These are phyloP conservation scores for Pygathrix nemaeus DNA, from an alignment of 2,113 vertebrate species.

Conservation along the genomic window DNA sequence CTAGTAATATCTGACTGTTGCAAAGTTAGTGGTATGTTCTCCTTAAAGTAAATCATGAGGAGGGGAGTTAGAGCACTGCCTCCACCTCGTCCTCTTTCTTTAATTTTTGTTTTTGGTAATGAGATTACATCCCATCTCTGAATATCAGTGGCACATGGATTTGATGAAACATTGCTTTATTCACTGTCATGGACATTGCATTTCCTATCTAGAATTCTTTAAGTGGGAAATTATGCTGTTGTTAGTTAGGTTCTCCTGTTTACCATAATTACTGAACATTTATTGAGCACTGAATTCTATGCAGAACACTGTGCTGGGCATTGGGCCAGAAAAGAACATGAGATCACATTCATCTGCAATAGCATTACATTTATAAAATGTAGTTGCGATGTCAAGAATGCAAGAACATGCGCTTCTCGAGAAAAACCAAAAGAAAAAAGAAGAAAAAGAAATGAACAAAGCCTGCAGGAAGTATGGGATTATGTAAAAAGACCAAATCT, in stretches of 20 bases:
- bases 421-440: too few relatives aligned
- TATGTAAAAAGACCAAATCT: too few relatives aligned
- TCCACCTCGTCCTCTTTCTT: background rate
- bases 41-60: background rate
- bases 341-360: background rate
- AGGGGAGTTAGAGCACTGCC: background rate
- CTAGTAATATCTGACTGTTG: background rate
- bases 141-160: background rate
- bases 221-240: background rate
- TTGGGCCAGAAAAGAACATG: background rate
- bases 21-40: background rate
- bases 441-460: too few relatives aligned
- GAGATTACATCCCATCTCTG: background rate
- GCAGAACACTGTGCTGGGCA: background rate
- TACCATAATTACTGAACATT: background rate
- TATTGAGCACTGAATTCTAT: background rate
- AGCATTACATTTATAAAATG: background rate
- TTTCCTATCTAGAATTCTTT: constrained; percentile 7
- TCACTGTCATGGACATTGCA: background rate
- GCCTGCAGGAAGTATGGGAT: too few relatives aligned
- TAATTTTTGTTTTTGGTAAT: background rate
- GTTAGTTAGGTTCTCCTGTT: background rate
- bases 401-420: background rate
- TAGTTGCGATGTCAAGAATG: background rate
- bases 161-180: constrained; percentile 14